A percentile compares a stretch with the other conserved stretches of the same genome.
Conservation (phyloP, 1,140 invertebrate genomes). For the Caerostris darwini region DNA sequence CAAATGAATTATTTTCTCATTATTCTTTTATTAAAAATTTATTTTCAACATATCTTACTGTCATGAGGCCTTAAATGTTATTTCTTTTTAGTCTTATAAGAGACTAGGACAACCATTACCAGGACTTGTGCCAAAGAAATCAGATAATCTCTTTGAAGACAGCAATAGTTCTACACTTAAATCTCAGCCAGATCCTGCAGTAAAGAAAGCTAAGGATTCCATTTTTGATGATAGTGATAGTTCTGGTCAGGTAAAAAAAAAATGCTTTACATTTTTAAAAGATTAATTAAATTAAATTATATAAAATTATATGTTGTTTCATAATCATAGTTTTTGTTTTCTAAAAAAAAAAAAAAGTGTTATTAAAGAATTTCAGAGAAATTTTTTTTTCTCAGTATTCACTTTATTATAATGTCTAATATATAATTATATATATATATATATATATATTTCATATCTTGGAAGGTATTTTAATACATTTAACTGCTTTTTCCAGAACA, state of each 20-base stretch:
- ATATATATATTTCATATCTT: neutral
- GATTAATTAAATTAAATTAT: neutral
- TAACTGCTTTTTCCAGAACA: no score
- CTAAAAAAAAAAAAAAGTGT: no score
- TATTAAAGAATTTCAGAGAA: no score
- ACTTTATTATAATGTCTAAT: no score
- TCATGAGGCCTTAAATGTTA: neutral
- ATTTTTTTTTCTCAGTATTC: no score
- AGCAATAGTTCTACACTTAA: neutral
- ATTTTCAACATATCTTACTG: neutral
- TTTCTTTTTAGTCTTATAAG: conserved; percentile 28
- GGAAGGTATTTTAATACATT: no score
- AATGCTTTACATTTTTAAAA: neutral
- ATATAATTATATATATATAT: no score
- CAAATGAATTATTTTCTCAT: no score
- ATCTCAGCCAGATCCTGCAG: neutral
- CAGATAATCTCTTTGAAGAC: conserved; percentile 10
- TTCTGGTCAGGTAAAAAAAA: conserved; percentile 51
- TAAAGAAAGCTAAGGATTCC: conserved; percentile 46
- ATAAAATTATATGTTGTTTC: no score
- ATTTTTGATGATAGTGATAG: conserved; percentile 70
- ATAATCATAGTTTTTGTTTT: no score
- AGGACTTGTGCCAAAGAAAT: conserved; percentile 8
- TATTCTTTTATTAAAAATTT: neutral
- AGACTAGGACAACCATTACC: conserved; percentile 19